Conservation (phyloP, 2,113 vertebrate species). For the Cinclus cinclus region DNA sequence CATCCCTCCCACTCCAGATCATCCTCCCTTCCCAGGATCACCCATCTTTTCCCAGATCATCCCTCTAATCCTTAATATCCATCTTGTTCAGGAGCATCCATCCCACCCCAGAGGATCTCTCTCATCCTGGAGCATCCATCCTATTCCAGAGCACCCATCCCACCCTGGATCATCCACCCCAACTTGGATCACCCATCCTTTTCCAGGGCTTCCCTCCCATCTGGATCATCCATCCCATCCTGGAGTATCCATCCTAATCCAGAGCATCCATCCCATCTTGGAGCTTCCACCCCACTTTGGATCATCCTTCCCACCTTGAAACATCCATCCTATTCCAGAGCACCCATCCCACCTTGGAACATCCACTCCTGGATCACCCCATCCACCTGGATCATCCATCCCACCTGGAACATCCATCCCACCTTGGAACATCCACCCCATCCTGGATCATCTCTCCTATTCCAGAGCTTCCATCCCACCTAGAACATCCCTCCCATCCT, state of each 20-base stretch:
- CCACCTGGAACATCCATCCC: neutral
- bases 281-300: neutral
- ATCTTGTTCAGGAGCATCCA: neutral
- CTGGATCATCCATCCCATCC: neutral
- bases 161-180: no score
- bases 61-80: neutral
- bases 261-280: neutral
- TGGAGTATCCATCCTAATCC: neutral
- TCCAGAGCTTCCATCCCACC: neutral
- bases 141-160: no score
- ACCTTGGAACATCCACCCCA: accelerated
- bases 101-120: neutral
- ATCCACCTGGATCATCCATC: neutral
- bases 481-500: neutral
- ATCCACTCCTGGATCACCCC: neutral
- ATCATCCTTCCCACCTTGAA: neutral
- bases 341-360: accelerated
- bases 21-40: neutral
- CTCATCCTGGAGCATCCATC: no score
- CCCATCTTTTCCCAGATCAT: neutral
- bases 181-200: neutral
- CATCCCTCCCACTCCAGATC: neutral
- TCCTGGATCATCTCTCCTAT: no score
- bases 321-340: neutral
- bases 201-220: neutral